Evolutionary conservation across 2,888 invertebrate genomes (phyloP).

Genomic region (Sepioteuthis lessoniana): DNA sequence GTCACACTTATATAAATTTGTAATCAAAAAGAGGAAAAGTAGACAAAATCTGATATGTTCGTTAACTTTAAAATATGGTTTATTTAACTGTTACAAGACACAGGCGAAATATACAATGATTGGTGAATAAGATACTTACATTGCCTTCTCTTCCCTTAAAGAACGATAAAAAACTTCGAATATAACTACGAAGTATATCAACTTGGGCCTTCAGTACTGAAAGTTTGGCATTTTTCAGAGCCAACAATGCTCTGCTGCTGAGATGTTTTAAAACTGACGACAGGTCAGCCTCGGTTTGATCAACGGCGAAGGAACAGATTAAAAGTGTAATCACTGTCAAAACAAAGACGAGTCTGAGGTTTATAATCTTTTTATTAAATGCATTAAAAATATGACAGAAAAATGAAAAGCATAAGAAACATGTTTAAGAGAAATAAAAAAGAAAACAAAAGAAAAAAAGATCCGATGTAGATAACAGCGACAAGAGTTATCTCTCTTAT

Average conservation of each 20-base stretch:
- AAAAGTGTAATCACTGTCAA: not conserved
- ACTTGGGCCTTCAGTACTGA: not conserved
- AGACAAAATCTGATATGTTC: too few relatives aligned
- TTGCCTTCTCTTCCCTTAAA: not conserved
- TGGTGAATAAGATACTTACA: not conserved
- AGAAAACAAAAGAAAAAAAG: too few relatives aligned
- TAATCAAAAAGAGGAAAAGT: too few relatives aligned
- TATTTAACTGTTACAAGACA: too few relatives aligned
- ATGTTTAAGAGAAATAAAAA: not conserved
- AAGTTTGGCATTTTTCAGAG: not conserved
- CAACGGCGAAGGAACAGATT: not conserved
- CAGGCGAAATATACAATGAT: not conserved
- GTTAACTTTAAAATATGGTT: too few relatives aligned
- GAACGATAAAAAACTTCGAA: not conserved
- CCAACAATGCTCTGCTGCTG: not conserved
- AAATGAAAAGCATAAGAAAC: not conserved
- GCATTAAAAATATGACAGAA: not conserved
- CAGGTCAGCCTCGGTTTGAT: not conserved
- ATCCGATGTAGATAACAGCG: too few relatives aligned
- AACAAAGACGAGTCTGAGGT: not conserved
- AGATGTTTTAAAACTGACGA: not conserved
- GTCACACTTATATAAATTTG: too few relatives aligned
- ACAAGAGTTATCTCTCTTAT: too few relatives aligned
- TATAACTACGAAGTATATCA: not conserved
- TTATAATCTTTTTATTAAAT: not conserved